phyloP scores from a whole-genome alignment of 2,888 invertebrate genomes.

The Idaea aversata region DNA sequence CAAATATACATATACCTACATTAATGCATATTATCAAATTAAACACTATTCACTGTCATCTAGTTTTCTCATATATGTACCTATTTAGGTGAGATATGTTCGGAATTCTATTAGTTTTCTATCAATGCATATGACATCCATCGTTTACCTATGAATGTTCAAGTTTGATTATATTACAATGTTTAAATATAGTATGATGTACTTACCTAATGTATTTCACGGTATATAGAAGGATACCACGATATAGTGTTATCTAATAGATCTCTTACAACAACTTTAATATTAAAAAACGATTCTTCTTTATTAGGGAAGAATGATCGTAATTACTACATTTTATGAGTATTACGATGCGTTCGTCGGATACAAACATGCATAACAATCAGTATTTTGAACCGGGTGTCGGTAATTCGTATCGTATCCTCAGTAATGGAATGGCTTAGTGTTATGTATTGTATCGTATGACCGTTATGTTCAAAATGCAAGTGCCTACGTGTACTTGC shows the following conservation, averaged over 20 bases:
- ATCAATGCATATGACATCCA: constrained; percentile 9
- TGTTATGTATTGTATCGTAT: constrained; percentile 18
- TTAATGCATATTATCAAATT: constrained; percentile 22
- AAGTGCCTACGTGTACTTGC: constrained; percentile 30
- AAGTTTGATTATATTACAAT: constrained; percentile 25
- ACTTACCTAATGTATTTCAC: constrained; percentile 25
- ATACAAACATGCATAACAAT: constrained; percentile 20
- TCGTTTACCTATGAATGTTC: constrained; percentile 21
- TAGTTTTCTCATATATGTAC: constrained; percentile 17
- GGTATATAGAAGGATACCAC: not conserved
- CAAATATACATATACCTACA: constrained; percentile 21
- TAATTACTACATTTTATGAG: constrained; percentile 3
- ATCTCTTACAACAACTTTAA: constrained; percentile 6
- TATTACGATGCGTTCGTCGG: constrained; percentile 17
- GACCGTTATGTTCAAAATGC: constrained; percentile 31
- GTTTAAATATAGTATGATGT: constrained; percentile 28
- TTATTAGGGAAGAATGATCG: constrained; percentile 14
- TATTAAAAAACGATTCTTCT: not conserved
- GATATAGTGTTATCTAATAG: constrained; percentile 23
- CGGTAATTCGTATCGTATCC: not conserved
- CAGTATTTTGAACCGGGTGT: constrained; percentile 37
- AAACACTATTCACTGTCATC: constrained; percentile 20
- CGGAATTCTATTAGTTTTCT: constrained; percentile 14
- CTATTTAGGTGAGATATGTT: not conserved
- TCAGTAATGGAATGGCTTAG: not conserved